Evolutionary conservation across 2,888 invertebrate species (phyloP), one percentile per base, ranked within the genome.

Genomic region (Metallyticus violacea): DNA sequence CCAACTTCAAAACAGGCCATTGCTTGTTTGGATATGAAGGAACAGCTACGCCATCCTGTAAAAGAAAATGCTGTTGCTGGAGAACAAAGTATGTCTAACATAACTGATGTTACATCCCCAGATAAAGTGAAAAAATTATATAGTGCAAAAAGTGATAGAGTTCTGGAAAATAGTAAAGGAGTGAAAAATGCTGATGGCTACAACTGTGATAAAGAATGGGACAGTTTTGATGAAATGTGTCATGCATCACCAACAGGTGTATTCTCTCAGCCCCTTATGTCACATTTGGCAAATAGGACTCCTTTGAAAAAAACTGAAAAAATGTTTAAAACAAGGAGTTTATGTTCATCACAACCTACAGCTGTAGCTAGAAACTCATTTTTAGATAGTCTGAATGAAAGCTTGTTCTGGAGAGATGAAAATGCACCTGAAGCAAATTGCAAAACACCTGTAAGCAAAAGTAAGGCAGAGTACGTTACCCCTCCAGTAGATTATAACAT

Each of bases 401-500:
- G 87, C 86, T 79, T 86, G 5, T 26, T 87, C 22, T 87, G 88
- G 85, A 79, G 86, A 77, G 86, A 85, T 25, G 79, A 85, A 28
- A 83, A 76, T 81, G 81, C 22, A 87, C 87, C 62, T 79, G 79
- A 62, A 30, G 7, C 1, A 6, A 6, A 30, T 40, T 30, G 26
- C 25, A 25, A 26, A 40, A 85, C 25, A 82, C 26, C 25, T n/a
- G 2, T 9, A 62, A 62, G 22, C 22, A 15, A 9, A 62, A 62
- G 40, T 15, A 62, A 15, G 25, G 25, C 77, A 26, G 76, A 76
- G 6, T 30, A 79, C 15, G 91, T 92, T 77, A 93, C 94, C 25
- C 94, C 94, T 1, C 91, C 93, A 89, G 91, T 92, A 26, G 90
- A 93, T 89, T 94, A 93, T 89, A 92, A 92, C 86, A 88, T 87